Base-by-base conservation (phyloP, 1,140 invertebrate genomes). In the Apis dorsata region DNA sequence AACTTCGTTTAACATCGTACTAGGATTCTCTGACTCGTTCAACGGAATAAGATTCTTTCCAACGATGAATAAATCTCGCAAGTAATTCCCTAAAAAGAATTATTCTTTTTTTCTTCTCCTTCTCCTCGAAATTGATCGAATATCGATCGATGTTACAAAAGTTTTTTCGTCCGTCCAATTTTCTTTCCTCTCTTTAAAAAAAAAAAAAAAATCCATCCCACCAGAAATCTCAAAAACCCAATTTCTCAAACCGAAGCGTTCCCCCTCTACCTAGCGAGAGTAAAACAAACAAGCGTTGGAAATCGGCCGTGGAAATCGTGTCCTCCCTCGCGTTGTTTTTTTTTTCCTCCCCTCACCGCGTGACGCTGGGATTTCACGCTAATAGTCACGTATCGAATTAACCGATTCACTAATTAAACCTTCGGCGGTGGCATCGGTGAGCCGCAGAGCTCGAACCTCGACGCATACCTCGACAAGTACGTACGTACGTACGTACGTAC, bases 381-480 rank as follows among this genome's bases (percentile, higher is more conserved):
- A 89, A 89, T 88, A 86, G 87, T 79, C 85, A 84, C 85, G 87
- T 85, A 89, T 88, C 87, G 75, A 85, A 88, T 89, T 89, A 89
- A 89, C 88, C 87, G 88, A 89, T 86, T 88, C 87, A 81, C 87
- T 89, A 89, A 89, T 89, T 89, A 89, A 89, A 89, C 88, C 87
- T 88, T 88, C 79, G 79, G 88, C 79, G 88, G 88, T 89, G 76
- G 74, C 76, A 78, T 88, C 85, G 88, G 85, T 71, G 81, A 89
- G 85, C 88, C 88, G 65, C 88, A 89, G 74, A 68, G 75, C 81
- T 88, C 79, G 74, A 74, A 84, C 78, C 24, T 24, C 71, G 82
- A 86, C 88, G 87, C 85, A 86, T 88, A 83, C 88, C 85, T 88
- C 78, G 72, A 74, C 79, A 65, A 44, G 74, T 34, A 34, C 57